These are phyloP conservation scores for Chironex yamaguchii DNA, from an alignment of 30 jellyfish, hydroid and myxozoan genomes.

Conservation along the genomic window DNA sequence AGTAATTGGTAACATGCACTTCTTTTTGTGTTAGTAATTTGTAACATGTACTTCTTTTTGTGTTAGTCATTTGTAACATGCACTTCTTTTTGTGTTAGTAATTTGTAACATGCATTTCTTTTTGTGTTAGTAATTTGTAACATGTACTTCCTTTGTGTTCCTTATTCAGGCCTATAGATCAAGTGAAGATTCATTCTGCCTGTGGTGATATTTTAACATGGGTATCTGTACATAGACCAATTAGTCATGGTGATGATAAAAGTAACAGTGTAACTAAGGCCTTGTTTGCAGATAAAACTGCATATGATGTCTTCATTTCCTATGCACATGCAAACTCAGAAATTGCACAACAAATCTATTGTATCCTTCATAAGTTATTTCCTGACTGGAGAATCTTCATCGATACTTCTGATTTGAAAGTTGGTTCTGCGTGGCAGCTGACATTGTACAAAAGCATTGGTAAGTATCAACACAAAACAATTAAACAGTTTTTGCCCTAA, in stretches of 20 bases:
- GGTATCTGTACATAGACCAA: conserved; percentile 58
- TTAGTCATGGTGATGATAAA: conserved; percentile 1
- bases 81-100: too few relatives aligned
- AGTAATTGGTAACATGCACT: too few relatives aligned
- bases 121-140: too few relatives aligned
- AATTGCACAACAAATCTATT: conserved; percentile 38
- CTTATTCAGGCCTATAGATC: conserved; percentile 52
- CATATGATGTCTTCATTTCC: conserved; percentile 73
- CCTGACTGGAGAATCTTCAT: conserved; percentile 77
- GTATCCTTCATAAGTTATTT: conserved; percentile 9
- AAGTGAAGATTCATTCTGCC: conserved; percentile 49
- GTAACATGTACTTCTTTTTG: too few relatives aligned
- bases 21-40: too few relatives aligned
- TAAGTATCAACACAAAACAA: conserved; percentile 9
- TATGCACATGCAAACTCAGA: conserved; percentile 67
- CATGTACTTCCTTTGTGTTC: too few relatives aligned
- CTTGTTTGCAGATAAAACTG: background rate
- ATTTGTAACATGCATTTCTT: too few relatives aligned
- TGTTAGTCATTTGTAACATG: too few relatives aligned
- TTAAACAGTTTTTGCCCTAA: too few relatives aligned
- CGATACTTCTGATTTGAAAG: conserved; percentile 68
- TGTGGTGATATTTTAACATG: conserved; percentile 38
- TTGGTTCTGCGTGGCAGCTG: conserved; percentile 83
- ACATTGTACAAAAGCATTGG: conserved; percentile 69
- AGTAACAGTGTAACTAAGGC: conserved; percentile 6